Evolutionary conservation across 2,888 invertebrate genomes (phyloP), one percentile per base, ranked within the genome.

Genomic region (Cremastobaeus sp.): DNA sequence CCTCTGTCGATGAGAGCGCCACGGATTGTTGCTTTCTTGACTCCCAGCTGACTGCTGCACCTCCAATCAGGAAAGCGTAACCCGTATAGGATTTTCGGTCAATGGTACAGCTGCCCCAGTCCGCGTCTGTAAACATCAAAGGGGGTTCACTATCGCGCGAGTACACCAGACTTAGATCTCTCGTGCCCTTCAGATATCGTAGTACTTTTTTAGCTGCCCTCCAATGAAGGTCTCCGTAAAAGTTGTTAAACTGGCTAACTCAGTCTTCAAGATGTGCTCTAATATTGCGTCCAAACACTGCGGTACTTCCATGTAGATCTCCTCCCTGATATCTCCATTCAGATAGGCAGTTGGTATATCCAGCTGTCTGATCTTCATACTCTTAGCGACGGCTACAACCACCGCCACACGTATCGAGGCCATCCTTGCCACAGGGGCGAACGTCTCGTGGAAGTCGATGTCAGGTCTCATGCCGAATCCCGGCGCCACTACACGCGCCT

Each of bases 1-100:
- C 55, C 3, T 55, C 43, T 5, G 55, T 55, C 2, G 55, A 32
- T 0, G 55, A 55, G 1, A 41, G 5, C 0, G 54, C 54, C 1
- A 54, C 41, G 2, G 54, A n/a, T n/a, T 25, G 54, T 14, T 54
- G 54, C n/a, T 54, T 28, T 9, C 30, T 39, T n/a, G 54, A 47
- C n/a, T 35, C 45, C 60, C 52, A 60, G 2, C 28, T 34, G 1
- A 64, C 35, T 0, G 70, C 20, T 4, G 28, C 28, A 0, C 34
- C 43, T 9, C 28, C 18, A 2, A 74, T 1, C 1, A 57, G 18
- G 18, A 75, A 70, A 0, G 52, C 37, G 11, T 34, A 64, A 14
- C 78, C 79, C 8, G 59, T 66, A 0, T 65, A 77, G 0, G 78
- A 79, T 12, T 62, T 75, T 6, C 77, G 11, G 8, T 70, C 37